These are phyloP conservation scores for Neoascia interrupta DNA, from an alignment of 2,888 invertebrate species.

Conservation along the genomic window DNA sequence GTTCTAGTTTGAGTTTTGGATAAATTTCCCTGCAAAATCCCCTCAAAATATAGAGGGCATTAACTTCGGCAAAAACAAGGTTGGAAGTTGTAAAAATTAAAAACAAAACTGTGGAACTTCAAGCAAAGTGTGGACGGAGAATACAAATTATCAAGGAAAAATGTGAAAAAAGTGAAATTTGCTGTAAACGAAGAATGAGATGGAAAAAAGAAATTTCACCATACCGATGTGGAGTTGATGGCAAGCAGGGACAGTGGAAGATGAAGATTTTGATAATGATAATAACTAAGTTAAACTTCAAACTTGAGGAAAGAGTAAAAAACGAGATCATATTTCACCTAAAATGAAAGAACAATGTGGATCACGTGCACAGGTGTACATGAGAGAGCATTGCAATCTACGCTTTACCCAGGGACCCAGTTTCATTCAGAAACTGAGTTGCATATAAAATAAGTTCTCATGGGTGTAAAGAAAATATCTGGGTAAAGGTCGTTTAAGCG, in stretches of 20 bases:
- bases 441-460: too few relatives aligned
- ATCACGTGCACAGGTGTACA: too few relatives aligned
- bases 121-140: background rate
- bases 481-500: too few relatives aligned
- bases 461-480: too few relatives aligned
- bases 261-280: conserved; percentile 29
- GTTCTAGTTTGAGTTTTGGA: too few relatives aligned
- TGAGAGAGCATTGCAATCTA: too few relatives aligned
- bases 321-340: conserved; percentile 28
- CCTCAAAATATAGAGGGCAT: too few relatives aligned
- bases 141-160: conserved; percentile 32
- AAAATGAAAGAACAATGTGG: conserved; percentile 24
- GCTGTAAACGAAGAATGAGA: conserved; percentile 24
- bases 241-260: conserved; percentile 36
- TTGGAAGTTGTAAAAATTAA: too few relatives aligned
- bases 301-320: conserved; percentile 18
- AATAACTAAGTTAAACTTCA: conserved; percentile 21
- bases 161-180: conserved; percentile 53
- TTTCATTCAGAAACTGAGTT: too few relatives aligned
- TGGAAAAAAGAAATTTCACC: conserved; percentile 41
- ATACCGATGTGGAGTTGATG: conserved; percentile 21
- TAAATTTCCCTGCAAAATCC: too few relatives aligned
- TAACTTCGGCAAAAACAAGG: too few relatives aligned
- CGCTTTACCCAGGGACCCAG: too few relatives aligned
- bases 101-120: background rate